Conservation (phyloP, 2,113 vertebrate species). For the Climacteris rufus region DNA sequence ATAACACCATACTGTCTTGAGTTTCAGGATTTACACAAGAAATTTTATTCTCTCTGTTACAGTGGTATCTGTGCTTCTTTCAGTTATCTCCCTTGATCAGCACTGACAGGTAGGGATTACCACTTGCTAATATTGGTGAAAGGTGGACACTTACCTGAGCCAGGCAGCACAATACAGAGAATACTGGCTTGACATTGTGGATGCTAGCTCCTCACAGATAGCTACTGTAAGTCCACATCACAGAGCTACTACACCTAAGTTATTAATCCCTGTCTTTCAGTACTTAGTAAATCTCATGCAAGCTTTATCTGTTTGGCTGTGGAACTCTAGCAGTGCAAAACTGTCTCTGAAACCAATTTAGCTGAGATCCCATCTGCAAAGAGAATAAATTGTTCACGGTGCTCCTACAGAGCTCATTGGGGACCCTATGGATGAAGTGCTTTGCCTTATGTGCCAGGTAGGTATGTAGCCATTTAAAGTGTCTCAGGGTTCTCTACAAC, state of each 20-base stretch:
- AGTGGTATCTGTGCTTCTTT: neutral
- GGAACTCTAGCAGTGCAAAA: neutral
- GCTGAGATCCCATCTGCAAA: neutral
- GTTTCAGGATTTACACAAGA: neutral
- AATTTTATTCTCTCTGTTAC: neutral
- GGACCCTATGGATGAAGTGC: neutral
- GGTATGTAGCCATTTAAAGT: neutral
- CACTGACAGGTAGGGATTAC: neutral
- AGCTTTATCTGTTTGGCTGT: neutral
- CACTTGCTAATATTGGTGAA: neutral
- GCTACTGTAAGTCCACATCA: neutral
- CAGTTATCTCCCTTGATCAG: neutral
- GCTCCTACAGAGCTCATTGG: neutral
- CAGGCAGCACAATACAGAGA: neutral
- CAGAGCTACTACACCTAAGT: accelerated
- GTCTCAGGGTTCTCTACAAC: neutral
- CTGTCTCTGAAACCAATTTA: neutral
- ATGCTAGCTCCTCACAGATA: neutral
- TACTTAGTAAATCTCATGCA: neutral
- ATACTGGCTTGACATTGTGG: neutral
- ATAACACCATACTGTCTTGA: neutral
- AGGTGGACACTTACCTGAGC: neutral
- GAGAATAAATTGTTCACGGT: neutral
- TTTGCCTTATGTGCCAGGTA: neutral
- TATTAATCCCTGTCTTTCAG: neutral